Evolutionary conservation across 2,113 vertebrate genomes (phyloP).

Genomic region (Phalacrocorax pelagicus): DNA sequence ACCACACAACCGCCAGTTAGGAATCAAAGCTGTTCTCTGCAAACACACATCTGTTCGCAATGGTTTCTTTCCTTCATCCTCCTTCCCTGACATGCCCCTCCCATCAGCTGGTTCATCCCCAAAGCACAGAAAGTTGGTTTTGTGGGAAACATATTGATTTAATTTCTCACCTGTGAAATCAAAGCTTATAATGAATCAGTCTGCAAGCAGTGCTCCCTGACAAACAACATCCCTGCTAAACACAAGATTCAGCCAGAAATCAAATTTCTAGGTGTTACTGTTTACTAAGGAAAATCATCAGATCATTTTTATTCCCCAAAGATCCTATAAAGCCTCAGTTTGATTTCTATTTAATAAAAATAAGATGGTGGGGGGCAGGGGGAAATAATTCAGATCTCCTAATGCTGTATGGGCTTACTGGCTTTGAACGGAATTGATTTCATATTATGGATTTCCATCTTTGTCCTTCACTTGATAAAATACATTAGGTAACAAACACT

Average conservation of each 20-base stretch:
- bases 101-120: not conserved
- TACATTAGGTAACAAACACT: not conserved
- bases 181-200: not conserved
- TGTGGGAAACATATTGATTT: slow-evolving; percentile 4
- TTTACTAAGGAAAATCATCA: not conserved
- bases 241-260: not conserved
- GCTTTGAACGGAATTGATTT: slow-evolving; percentile 10
- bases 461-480: not conserved
- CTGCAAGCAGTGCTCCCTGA: not conserved
- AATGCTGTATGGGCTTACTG: not conserved
- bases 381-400: not conserved
- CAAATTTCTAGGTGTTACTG: not conserved
- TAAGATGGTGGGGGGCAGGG: not conserved
- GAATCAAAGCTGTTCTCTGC: not conserved
- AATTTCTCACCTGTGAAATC: slow-evolving; percentile 30
- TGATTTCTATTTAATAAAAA: slow-evolving; percentile 40
- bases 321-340: not conserved
- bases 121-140: not conserved
- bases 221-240: slow-evolving; percentile 13
- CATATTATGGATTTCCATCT: not conserved
- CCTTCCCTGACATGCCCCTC: not conserved
- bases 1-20: not conserved
- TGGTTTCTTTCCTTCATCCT: not conserved
- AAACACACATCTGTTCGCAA: not conserved
- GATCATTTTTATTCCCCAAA: not conserved